Base-by-base conservation (phyloP, 2,888 invertebrate species). In the Cephus spinipes region DNA sequence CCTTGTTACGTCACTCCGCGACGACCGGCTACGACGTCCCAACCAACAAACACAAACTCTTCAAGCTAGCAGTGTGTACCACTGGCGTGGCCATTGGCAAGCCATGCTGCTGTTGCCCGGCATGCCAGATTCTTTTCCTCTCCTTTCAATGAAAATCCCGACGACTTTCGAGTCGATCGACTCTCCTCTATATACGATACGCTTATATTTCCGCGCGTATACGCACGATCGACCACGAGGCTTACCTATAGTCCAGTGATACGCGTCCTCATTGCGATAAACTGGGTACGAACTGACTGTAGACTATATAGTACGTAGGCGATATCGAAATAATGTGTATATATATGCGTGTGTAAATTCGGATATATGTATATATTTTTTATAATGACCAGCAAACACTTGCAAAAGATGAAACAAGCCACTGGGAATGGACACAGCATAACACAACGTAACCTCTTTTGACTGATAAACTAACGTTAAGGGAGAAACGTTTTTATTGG, bases 1-100 rank as follows among this genome's bases (percentile, higher is more conserved):
- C 77, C 77, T 77, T 77, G 77, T 77, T 75, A 40, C 77, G 77
- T 77, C 75, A 77, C 69, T 35, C 32, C 75, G 68, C 40, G 15
- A 69, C 35, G 74, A 40, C 32, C 35, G 68, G 12, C 32, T 31
- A 6, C 23, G 31, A 32, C 71, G 71, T 12, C 32, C 32, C 31
- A 32, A 71, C 33, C 71, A 71, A 71, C 71, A 55, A 55, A 55
- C 9, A 71, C 71, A 33, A 69, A 69, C 71, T 71, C 71, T 71
- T 31, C 32, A 31, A 71, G 71, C 9, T 9, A 71, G 31, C 71
- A 71, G 31, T 12, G 12, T 15, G 15, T 31, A 31, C 12, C 71
- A 33, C 31, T 71, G 32, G 71, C 71, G 71, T 71, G 32, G 23
- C 55, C 9, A 55, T 55, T 55, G 23, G 23, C 40, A 40, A 40